Conservation (phyloP, 2,888 invertebrate genomes). For the Scaptomyza tumidula region DNA sequence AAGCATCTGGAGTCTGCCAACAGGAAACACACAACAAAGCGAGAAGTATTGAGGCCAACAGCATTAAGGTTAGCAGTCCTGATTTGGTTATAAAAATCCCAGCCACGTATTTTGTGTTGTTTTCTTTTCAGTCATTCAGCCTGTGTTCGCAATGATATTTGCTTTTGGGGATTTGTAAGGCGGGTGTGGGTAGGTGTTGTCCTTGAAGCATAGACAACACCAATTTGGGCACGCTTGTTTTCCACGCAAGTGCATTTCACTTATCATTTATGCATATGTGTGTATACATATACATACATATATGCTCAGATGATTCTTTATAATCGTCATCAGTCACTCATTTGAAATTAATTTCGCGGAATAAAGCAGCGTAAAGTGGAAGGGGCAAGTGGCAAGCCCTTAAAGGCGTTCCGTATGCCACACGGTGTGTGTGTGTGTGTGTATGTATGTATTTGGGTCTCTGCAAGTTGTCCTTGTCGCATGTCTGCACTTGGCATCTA, state of each 20-base stretch:
- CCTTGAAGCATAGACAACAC: constrained; percentile 35
- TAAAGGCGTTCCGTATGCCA: neutral
- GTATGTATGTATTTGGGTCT: neutral
- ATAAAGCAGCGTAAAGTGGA: constrained; percentile 39
- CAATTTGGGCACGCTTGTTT: constrained; percentile 22
- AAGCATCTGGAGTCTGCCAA: constrained; percentile 65
- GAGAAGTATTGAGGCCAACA: constrained; percentile 31
- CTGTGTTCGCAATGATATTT: constrained; percentile 21
- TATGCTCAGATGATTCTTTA: constrained; percentile 31
- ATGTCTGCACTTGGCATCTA: constrained; percentile 54
- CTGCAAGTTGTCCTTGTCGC: constrained; percentile 35
- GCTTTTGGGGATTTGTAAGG: constrained; percentile 14
- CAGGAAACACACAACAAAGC: constrained; percentile 10
- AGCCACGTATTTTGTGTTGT: constrained; percentile 62
- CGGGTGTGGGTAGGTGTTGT: neutral
- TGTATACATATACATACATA: neutral
- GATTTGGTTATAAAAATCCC: constrained; percentile 79
- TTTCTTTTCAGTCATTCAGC: constrained; percentile 2
- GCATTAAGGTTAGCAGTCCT: constrained; percentile 39
- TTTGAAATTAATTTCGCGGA: constrained; percentile 75
- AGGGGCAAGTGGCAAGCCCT: constrained; percentile 5
- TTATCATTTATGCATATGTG: constrained; percentile 65
- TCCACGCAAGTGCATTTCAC: constrained; percentile 59
- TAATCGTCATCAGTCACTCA: constrained; percentile 64
- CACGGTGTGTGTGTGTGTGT: neutral